Evolutionary conservation across 2,113 vertebrate species (phyloP).

Genomic region (Chiloscyllium plagiosum): DNA sequence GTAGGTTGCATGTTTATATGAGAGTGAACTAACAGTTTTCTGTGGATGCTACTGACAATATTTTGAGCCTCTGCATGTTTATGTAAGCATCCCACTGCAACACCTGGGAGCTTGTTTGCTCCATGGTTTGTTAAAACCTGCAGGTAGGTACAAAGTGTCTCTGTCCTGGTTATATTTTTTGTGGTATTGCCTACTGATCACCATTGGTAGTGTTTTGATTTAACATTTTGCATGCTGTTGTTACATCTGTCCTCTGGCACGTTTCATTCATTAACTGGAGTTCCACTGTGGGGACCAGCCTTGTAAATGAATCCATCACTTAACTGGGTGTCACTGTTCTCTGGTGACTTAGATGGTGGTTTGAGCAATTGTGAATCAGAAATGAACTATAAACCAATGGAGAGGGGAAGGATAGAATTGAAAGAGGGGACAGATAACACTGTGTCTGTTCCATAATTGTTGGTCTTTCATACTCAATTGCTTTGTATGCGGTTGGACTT

Average conservation of each 20-base stretch:
- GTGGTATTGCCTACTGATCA: not conserved
- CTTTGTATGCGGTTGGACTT: constrained; percentile 6
- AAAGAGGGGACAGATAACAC: not conserved
- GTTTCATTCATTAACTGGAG: not conserved
- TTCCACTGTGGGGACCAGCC: constrained; percentile 17
- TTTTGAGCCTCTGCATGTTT: constrained; percentile 22
- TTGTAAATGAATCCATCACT: not conserved
- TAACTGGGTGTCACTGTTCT: not conserved
- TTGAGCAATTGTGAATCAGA: not conserved
- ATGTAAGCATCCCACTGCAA: not conserved
- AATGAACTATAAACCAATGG: not conserved
- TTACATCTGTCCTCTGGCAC: not conserved
- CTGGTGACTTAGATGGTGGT: not conserved
- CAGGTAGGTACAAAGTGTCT: constrained; percentile 16
- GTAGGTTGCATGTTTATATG: not conserved
- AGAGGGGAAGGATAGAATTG: not conserved
- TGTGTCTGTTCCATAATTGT: constrained; percentile 9
- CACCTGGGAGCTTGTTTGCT: not conserved
- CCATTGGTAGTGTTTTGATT: constrained; percentile 2
- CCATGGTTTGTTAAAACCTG: not conserved
- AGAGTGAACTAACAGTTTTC: not conserved
- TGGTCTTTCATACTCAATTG: constrained; percentile 10
- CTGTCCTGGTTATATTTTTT: not conserved
- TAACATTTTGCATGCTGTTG: not conserved
- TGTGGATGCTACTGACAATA: not conserved